Conservation (phyloP, 2,888 invertebrate genomes). For the Phytoseiulus persimilis region DNA sequence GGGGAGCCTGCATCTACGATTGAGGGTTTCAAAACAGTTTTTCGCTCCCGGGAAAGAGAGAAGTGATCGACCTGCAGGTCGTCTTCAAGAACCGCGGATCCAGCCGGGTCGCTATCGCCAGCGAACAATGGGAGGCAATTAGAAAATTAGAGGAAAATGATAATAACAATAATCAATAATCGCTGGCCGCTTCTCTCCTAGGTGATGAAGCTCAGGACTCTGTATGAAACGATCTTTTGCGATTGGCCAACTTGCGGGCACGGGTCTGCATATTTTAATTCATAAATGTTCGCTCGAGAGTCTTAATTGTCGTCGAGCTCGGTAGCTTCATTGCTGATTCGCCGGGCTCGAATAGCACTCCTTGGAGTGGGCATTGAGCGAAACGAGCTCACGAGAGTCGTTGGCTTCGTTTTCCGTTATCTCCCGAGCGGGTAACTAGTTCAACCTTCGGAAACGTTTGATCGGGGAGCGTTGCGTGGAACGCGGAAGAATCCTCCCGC, state of each 20-base stretch:
- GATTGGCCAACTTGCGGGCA: background rate
- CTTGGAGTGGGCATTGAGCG: no score
- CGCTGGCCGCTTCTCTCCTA: background rate
- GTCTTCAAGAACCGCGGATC: background rate
- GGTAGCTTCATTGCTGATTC: no score
- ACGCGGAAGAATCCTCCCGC: no score
- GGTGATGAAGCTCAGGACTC: background rate
- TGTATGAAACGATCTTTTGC: background rate
- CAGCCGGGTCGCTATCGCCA: background rate
- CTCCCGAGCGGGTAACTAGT: no score
- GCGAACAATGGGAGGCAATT: background rate
- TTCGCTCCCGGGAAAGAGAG: no score
- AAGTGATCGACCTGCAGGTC: background rate
- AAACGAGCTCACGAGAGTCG: no score
- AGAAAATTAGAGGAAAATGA: slow-evolving; percentile 5
- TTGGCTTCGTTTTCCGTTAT: no score
- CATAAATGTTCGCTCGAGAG: background rate
- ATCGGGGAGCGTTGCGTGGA: no score
- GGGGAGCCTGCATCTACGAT: background rate
- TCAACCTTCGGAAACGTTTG: no score
- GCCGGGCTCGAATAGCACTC: no score
- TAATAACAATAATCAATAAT: slow-evolving; percentile 5
- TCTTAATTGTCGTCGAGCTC: no score
- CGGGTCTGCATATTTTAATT: background rate
- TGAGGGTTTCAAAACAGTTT: no score